phyloP scores from a whole-genome alignment of 35 echinoderm and acorn worm genomes.

The Lytechinus variegatus region DNA sequence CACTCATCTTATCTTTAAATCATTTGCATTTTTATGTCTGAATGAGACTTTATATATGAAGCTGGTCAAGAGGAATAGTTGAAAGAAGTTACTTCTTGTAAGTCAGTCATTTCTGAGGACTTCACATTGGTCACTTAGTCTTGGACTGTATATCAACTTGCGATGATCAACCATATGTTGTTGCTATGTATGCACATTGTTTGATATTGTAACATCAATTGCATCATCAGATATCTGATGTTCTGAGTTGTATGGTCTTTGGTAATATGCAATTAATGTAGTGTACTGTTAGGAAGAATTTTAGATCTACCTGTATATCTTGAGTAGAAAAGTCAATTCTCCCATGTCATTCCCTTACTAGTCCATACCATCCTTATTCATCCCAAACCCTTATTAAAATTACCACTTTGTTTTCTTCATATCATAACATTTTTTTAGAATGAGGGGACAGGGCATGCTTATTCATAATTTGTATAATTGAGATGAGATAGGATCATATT shows the following conservation, averaged over 20 bases:
- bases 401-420: too few species aligned
- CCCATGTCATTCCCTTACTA: not conserved
- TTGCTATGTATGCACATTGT: not conserved
- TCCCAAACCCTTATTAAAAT: not conserved
- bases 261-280: not conserved
- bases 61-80: too few species aligned
- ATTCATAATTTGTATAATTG: not conserved
- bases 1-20: not conserved
- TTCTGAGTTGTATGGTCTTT: not conserved
- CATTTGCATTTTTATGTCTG: not conserved
- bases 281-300: not conserved
- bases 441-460: not conserved
- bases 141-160: too few species aligned
- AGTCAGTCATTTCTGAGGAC: too few species aligned
- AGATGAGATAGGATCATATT: not conserved
- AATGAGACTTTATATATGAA: not conserved
- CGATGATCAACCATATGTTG: not conserved
- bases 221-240: not conserved
- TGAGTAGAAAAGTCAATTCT: not conserved
- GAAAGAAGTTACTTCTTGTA: too few species aligned
- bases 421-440: not conserved
- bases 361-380: not conserved
- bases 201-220: not conserved
- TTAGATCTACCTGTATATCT: not conserved
- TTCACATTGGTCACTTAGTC: too few species aligned